Percentiles rank a stretch among this genome's conserved stretches.
phyloP scores from a whole-genome alignment of 2,888 invertebrate genomes.

The Terebella lapidaria region DNA sequence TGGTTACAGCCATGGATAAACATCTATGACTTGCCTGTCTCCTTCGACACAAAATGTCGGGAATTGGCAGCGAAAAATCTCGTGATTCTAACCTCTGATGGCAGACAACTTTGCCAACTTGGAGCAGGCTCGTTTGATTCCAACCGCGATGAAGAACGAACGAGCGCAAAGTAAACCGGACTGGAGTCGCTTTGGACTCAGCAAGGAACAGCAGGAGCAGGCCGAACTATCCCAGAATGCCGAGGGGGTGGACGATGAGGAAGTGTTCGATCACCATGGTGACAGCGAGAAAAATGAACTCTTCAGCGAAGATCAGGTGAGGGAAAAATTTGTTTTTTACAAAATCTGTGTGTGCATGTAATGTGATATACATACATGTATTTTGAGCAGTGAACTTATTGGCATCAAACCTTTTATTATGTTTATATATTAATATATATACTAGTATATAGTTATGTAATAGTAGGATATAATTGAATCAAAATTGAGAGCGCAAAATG shows the following conservation, averaged over 20 bases:
- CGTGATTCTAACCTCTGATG: too few relatives aligned
- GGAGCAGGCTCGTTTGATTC: background rate
- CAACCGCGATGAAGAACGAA: background rate
- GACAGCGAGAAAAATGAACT: constrained; percentile 72
- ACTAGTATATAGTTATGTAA: background rate
- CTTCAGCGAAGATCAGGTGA: constrained; percentile 71
- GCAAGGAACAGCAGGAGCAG: constrained; percentile 32
- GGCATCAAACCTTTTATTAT: background rate
- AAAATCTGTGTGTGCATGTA: background rate
- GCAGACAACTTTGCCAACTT: background rate
- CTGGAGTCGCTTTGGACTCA: constrained; percentile 41
- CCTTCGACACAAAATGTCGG: too few relatives aligned
- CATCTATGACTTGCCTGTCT: too few relatives aligned
- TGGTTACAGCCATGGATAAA: too few relatives aligned
- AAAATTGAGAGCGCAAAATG: too few relatives aligned
- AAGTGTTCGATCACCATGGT: constrained; percentile 14
- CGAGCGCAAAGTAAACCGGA: constrained; percentile 26
- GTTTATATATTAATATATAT: too few relatives aligned
- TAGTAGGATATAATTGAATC: background rate
- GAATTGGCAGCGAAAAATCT: too few relatives aligned
- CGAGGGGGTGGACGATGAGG: background rate
- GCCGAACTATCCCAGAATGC: constrained; percentile 13
- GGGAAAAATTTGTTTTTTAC: background rate
- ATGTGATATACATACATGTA: background rate
- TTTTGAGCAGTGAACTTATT: too few relatives aligned